Base-by-base conservation (phyloP, 2,888 invertebrate genomes). In the Protophormia terraenovae region DNA sequence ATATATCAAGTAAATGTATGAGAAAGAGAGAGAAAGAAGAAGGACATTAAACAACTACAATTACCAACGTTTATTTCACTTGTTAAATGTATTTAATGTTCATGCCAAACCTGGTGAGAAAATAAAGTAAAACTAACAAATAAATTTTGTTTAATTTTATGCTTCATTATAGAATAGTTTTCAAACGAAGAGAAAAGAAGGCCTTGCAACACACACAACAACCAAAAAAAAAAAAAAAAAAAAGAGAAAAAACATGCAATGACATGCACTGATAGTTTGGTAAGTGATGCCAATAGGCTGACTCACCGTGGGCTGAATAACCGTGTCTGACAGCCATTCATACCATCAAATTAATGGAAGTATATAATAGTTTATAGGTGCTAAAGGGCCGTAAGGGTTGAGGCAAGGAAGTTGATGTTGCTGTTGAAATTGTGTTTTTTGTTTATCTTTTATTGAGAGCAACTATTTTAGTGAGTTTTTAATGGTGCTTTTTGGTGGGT, bases 121-220 rank as follows among this genome's bases (percentile, higher is more conserved):
- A n/a, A n/a, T 22, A 22, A 24, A 22, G 32, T 16, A 16, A 66
- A 47, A 47, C n/a, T n/a, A 64, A 7, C 14, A 76, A 35, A 47
- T 50, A 50, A 47, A 50, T 67, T 50, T 67, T 38, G 14, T 69
- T 69, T 38, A 53, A 71, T 71, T 71, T 55, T n/a, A 38, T 53
- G 69, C 69, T 71, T 55, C n/a, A 24, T 53, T 53, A 24, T 22
- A 24, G 53, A n/a, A 22, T 22, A 19, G 19, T 27, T 67, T 67
- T 12, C 4, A 47, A 47, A 2, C 1, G 29, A 3, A 12, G 29
- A 27, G 29, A 8, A 60, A n/a, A 22, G 8, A 60, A 32, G 16
- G 27, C 16, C 27, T 10, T 19, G 7, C n/a, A n/a, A n/a, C n/a
- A n/a, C n/a, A n/a, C n/a, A n/a, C n/a, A n/a, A n/a, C n/a, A n/a